Evolutionary conservation across 2,797 vertebrate species (phyloP), one percentile per base, ranked within the genome.

Genomic region (Molossus molossus): DNA sequence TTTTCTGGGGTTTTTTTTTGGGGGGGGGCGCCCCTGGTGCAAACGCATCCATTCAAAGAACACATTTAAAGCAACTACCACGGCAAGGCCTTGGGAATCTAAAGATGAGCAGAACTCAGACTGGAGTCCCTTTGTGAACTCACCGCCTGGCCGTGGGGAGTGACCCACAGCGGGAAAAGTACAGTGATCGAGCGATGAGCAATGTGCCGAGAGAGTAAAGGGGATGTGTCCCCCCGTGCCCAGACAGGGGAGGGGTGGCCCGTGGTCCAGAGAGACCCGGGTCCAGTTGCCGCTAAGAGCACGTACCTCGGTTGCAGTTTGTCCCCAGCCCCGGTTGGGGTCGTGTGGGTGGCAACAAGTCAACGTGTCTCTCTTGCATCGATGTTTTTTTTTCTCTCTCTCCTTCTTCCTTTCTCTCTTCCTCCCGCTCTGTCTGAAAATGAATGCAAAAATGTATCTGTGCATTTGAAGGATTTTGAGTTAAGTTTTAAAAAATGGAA

Each of bases 131-230:
- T 33, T 11, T 37, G 23, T 7, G 13, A 69, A 72, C 73, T 50
- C 60, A 27, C 29, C 15, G 67, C 25, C 14, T 53, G 48, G 65
- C 18, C 5, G 20, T 13, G 27, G 37, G 45, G 29, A 53, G 20
- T 1, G 7, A 12, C 1, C 10, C 6, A 53, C 50, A 3, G 4
- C 3, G 2, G 29, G 58, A 20, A 40, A 45, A 65, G 27, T 29
- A 25, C 25, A 20, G 1, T 55, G 3, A 14, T 1, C 69, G 48
- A 77, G 27, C 14, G 18, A 55, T 6, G 27, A 21, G 45, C 14
- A 4, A 12, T 6, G 6, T 1, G 23, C 64, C 1, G 0, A 1
- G 25, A 7, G 45, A 37, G 27, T 37, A 13, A 25, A 27, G 50
- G 6, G 1, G 53, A 23, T 1, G 10, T 15, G 40, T 17, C 37